These are phyloP conservation scores for Iphiclides podalirius DNA, from an alignment of 2,888 invertebrate genomes.

Conservation along the genomic window DNA sequence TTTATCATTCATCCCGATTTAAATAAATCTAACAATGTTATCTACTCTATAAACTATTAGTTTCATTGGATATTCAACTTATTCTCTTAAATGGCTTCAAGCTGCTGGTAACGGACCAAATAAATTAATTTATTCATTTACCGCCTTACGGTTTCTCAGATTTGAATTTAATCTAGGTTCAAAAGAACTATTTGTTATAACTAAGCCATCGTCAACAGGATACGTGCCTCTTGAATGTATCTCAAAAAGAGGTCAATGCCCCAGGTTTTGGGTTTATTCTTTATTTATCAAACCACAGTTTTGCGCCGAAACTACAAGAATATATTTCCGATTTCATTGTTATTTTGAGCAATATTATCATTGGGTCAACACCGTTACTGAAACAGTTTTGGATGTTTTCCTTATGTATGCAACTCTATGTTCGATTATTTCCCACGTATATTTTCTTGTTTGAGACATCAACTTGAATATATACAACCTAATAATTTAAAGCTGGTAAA, in stretches of 20 bases:
- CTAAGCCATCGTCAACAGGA: conserved; percentile 35
- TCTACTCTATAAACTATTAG: no score
- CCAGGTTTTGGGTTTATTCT: background rate
- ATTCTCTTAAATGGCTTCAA: conserved; percentile 3
- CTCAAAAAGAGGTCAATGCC: conserved; percentile 12
- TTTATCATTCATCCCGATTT: background rate
- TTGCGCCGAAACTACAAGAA: background rate
- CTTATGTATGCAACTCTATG: no score
- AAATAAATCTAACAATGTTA: background rate
- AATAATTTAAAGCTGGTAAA: no score
- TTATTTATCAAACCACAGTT: background rate
- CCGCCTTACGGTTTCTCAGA: conserved; percentile 33
- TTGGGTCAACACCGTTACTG: no score
- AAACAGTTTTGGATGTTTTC: no score
- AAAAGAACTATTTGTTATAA: conserved; percentile 60
- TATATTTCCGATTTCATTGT: no score
- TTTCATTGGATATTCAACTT: background rate
- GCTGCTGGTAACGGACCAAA: conserved; percentile 13
- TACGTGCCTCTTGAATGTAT: conserved; percentile 12
- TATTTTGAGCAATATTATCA: no score
- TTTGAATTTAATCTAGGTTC: conserved; percentile 50
- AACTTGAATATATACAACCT: no score
- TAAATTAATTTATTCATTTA: conserved; percentile 39
- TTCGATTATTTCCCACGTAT: no score
- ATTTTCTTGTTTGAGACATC: no score